phyloP scores from a whole-genome alignment of 2,113 vertebrate genomes.

The Oreochromis aureus region DNA sequence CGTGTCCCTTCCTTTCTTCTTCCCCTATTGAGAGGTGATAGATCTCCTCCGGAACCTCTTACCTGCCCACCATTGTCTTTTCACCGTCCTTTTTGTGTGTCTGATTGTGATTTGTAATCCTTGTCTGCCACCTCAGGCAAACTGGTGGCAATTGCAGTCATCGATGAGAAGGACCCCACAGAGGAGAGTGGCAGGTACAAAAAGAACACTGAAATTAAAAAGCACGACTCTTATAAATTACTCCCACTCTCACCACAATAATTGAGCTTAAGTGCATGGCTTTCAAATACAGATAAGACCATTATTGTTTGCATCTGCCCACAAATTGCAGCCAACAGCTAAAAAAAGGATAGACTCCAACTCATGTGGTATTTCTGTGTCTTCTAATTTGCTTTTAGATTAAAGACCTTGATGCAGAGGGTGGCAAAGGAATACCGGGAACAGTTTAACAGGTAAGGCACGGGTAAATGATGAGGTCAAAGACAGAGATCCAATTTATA shows the following conservation, averaged over 20 bases:
- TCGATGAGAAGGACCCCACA: conserved; percentile 89
- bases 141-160: conserved; percentile 88
- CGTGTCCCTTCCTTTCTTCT: not conserved
- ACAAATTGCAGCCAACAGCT: conserved; percentile 39
- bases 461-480: conserved; percentile 12
- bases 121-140: conserved; percentile 80
- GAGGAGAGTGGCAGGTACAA: conserved; percentile 85
- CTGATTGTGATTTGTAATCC: conserved; percentile 41
- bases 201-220: conserved; percentile 29
- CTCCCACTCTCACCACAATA: conserved; percentile 7
- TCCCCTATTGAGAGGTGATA: not conserved
- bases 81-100: not conserved
- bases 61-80: conserved; percentile 24
- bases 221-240: conserved; percentile 2
- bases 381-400: conserved; percentile 68
- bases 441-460: conserved; percentile 86
- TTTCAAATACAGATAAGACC: conserved; percentile 47
- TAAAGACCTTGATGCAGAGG: conserved; percentile 88
- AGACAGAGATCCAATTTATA: conserved; percentile 33
- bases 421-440: conserved; percentile 88
- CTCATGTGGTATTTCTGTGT: conserved; percentile 40
- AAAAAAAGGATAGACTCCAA: not conserved
- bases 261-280: not conserved
- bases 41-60: conserved; percentile 18
- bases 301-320: conserved; percentile 40